Evolutionary conservation across 2,797 vertebrate genomes (phyloP).

Genomic region (Semotilus atromaculatus): DNA sequence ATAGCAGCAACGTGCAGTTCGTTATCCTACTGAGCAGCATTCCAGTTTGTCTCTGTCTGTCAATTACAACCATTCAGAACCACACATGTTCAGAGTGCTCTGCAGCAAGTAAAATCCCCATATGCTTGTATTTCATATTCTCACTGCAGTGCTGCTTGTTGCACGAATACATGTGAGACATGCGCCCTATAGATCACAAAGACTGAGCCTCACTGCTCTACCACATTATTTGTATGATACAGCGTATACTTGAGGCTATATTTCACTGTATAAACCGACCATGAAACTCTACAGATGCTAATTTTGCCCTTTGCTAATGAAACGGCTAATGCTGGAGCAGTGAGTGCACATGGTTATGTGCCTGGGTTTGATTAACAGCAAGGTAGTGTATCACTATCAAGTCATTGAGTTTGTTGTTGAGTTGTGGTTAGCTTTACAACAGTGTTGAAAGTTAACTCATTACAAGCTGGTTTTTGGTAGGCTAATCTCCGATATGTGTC

Average conservation of each 20-base stretch:
- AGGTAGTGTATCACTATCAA: slow-evolving; percentile 20
- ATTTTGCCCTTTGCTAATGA: slow-evolving; percentile 30
- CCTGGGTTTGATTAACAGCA: slow-evolving; percentile 22
- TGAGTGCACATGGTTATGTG: slow-evolving; percentile 8
- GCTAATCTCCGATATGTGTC: background rate
- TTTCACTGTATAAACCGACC: background rate
- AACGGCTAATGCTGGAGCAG: background rate
- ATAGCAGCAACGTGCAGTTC: background rate
- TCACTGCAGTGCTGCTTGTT: slow-evolving; percentile 9
- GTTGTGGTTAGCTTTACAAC: slow-evolving; percentile 28
- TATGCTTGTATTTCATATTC: slow-evolving; percentile 19
- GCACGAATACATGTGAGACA: background rate
- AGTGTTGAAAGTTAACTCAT: slow-evolving; percentile 35
- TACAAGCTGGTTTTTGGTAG: slow-evolving; percentile 26
- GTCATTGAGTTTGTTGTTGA: slow-evolving; percentile 34
- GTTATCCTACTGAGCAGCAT: slow-evolving; percentile 46
- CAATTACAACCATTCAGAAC: slow-evolving; percentile 10
- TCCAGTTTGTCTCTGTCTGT: slow-evolving; percentile 18
- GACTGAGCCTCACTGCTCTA: background rate
- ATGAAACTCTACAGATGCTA: background rate
- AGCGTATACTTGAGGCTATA: background rate
- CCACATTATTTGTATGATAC: background rate
- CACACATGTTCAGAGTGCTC: background rate
- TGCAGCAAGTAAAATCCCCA: background rate
- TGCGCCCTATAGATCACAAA: background rate